These are phyloP conservation scores for Burhinus bistriatus DNA, from an alignment of 2,113 vertebrate species.

Conservation along the genomic window DNA sequence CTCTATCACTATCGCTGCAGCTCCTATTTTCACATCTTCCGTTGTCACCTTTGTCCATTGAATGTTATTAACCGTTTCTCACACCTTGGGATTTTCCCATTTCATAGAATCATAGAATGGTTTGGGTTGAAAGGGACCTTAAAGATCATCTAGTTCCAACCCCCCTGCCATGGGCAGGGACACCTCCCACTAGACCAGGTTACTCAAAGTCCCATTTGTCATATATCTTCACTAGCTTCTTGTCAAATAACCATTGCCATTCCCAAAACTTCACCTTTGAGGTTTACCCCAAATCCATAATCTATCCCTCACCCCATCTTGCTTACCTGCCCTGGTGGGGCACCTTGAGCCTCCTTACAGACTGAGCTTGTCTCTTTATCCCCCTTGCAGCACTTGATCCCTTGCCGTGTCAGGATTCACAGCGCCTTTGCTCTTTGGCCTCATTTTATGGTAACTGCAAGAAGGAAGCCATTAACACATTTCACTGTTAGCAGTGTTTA, in stretches of 20 bases:
- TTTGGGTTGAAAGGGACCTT: not conserved
- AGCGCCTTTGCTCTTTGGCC: not conserved
- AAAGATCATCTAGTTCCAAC: not conserved
- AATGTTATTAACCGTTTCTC: not conserved
- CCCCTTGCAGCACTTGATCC: not conserved
- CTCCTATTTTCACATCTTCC: not conserved
- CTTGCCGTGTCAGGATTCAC: accelerated
- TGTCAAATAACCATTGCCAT: not conserved
- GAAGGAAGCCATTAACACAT: not conserved
- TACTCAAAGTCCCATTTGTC: not conserved
- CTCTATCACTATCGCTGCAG: not conserved
- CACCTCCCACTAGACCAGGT: not conserved
- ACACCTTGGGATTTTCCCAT: not conserved
- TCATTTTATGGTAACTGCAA: not conserved
- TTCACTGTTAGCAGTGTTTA: not conserved
- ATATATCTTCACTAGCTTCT: not conserved
- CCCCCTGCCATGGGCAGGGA: not conserved
- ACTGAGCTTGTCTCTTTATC: not conserved
- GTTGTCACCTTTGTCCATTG: not conserved
- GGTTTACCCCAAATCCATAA: not conserved
- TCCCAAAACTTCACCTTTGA: not conserved
- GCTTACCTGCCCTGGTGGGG: accelerated
- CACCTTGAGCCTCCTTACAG: not conserved
- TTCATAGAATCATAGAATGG: not conserved
- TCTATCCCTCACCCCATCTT: not conserved